Percentiles rank a stretch among this genome's conserved stretches.
phyloP scores from a whole-genome alignment of 2,888 invertebrate genomes.

The Diaprepes abbreviatus region DNA sequence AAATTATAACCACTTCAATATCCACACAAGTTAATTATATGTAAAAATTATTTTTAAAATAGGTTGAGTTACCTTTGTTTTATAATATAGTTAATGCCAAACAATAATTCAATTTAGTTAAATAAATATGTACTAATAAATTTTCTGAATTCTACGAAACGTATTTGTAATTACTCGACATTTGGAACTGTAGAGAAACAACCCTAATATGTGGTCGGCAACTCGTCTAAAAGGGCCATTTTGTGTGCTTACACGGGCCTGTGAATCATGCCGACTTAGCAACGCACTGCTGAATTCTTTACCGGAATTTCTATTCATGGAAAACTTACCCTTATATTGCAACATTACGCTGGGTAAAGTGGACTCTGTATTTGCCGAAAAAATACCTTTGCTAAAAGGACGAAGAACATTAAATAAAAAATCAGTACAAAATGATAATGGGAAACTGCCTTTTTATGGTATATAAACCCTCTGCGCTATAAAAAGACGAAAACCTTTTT shows the following conservation, averaged over 20 bases:
- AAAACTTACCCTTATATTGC: conserved; percentile 16
- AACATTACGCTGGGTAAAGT: conserved; percentile 11
- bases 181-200: conserved; percentile 11
- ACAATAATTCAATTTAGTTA: too few relatives aligned
- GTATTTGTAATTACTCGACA: conserved; percentile 1
- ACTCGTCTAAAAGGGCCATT: conserved; percentile 32
- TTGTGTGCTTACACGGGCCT: conserved; percentile 30
- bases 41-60: too few relatives aligned
- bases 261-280: conserved; percentile 27
- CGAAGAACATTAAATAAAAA: conserved; percentile 7
- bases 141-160: too few relatives aligned
- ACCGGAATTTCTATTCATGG: conserved; percentile 12
- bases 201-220: conserved; percentile 28
- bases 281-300: conserved; percentile 9
- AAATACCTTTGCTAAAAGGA: not conserved
- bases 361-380: conserved; percentile 6
- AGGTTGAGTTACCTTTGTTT: too few relatives aligned
- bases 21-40: too few relatives aligned
- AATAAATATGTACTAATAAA: too few relatives aligned
- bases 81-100: too few relatives aligned
- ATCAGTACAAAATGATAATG: conserved; percentile 10
- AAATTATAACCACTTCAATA: too few relatives aligned
- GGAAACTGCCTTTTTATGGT: conserved; percentile 3
- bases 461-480: not conserved
- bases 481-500: conserved; percentile 8